Conservation (phyloP, 1,140 invertebrate species). For the Rhopalosiphum maidis region DNA sequence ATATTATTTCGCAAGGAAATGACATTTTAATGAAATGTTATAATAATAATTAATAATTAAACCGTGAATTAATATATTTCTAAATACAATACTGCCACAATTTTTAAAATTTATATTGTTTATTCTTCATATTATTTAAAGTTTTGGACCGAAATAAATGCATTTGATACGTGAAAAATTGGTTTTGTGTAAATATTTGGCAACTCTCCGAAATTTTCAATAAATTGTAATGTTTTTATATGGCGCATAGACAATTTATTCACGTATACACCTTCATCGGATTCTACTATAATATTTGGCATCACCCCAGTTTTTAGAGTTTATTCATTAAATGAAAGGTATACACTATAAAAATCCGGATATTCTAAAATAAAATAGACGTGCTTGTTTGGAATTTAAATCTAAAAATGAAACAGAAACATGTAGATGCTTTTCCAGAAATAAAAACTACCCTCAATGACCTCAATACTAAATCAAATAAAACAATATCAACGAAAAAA, state of each 20-base stretch:
- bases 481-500: background rate
- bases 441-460: background rate
- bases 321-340: background rate
- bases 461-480: background rate
- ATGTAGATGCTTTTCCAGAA: background rate
- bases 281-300: background rate
- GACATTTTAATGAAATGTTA: too few species aligned
- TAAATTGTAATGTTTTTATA: background rate
- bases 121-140: background rate
- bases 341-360: background rate
- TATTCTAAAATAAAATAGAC: background rate
- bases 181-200: background rate
- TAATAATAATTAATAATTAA: background rate
- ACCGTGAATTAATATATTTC: background rate
- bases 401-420: background rate
- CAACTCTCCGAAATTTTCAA: background rate
- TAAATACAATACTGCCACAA: background rate
- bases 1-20: too few species aligned
- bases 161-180: background rate
- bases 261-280: background rate
- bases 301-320: background rate
- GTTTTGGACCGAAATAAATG: background rate
- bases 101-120: background rate
- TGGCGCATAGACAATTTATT: background rate
- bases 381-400: background rate